Evolutionary conservation across 2,888 invertebrate species (phyloP).

Genomic region (Ormia ochracea): DNA sequence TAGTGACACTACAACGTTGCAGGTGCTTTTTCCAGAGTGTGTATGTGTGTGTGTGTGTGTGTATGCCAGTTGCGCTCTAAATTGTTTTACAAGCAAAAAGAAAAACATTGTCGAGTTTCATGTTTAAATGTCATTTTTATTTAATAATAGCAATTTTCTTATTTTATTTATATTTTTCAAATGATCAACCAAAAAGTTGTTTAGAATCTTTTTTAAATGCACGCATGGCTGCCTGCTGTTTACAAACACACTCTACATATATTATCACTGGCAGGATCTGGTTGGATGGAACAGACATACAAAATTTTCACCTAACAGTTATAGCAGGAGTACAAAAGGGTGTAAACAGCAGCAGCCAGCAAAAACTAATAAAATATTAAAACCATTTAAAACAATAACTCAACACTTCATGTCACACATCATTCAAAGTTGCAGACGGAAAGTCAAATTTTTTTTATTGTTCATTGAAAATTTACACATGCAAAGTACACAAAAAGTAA

Average conservation of each 20-base stretch:
- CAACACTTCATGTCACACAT: slow-evolving; percentile 63
- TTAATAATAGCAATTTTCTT: slow-evolving; percentile 61
- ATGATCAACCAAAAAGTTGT: neutral
- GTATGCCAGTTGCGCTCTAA: neutral
- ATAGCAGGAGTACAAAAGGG: slow-evolving; percentile 39
- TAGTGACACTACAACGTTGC: slow-evolving; percentile 60
- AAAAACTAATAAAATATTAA: slow-evolving; percentile 19
- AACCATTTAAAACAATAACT: slow-evolving; percentile 65
- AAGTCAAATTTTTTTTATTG: slow-evolving; percentile 23
- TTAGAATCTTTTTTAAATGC: slow-evolving; percentile 13
- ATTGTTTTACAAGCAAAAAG: slow-evolving; percentile 16
- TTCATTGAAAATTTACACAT: slow-evolving; percentile 1
- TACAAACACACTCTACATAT: slow-evolving; percentile 18
- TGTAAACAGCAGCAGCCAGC: slow-evolving; percentile 11
- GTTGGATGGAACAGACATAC: neutral
- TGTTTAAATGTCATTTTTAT: slow-evolving; percentile 63
- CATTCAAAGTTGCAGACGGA: slow-evolving; percentile 45
- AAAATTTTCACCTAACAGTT: neutral
- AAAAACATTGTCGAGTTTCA: slow-evolving; percentile 58
- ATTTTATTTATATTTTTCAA: slow-evolving; percentile 25
- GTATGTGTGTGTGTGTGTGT: neutral
- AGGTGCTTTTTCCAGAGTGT: slow-evolving; percentile 52
- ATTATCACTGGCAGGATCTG: slow-evolving; percentile 20
- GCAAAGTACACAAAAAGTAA: neutral
- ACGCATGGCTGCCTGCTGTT: slow-evolving; percentile 50